Conservation (phyloP, 2,888 invertebrate species). For the Pogonocherus hispidulus region DNA sequence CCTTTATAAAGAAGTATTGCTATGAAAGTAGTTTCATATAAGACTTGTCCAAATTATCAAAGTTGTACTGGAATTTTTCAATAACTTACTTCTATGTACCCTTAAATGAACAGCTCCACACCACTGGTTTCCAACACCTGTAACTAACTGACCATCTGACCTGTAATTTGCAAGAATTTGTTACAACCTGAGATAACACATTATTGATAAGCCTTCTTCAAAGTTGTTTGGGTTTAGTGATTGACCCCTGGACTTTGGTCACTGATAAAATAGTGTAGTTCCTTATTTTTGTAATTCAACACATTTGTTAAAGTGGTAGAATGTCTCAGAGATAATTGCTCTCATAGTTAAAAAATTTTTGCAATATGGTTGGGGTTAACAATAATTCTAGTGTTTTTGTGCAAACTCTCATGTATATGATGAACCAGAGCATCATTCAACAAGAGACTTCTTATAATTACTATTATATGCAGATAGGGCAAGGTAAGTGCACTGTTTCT, state of each 20-base stretch:
- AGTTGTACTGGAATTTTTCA: too few species aligned
- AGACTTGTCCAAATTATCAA: too few species aligned
- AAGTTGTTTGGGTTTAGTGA: slow-evolving; percentile 40
- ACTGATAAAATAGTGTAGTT: slow-evolving; percentile 49
- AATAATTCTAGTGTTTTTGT: slow-evolving; percentile 61
- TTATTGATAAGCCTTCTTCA: slow-evolving; percentile 20
- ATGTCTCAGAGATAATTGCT: background rate
- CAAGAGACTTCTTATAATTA: slow-evolving; percentile 64
- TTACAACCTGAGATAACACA: slow-evolving; percentile 23
- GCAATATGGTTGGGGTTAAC: slow-evolving; percentile 52
- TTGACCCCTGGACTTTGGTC: slow-evolving; percentile 58
- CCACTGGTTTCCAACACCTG: slow-evolving; percentile 2
- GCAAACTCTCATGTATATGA: slow-evolving; percentile 61
- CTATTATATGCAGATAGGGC: slow-evolving; percentile 65
- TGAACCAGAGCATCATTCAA: slow-evolving; percentile 62
- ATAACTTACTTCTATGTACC: too few species aligned
- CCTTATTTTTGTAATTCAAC: slow-evolving; percentile 43
- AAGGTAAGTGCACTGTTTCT: slow-evolving; percentile 57
- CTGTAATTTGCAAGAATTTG: background rate
- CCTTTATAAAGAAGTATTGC: too few species aligned
- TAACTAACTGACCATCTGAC: background rate
- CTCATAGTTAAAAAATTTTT: background rate
- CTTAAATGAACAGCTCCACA: too few species aligned
- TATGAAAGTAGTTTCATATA: too few species aligned
- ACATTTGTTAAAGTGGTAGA: slow-evolving; percentile 20